These are phyloP conservation scores for Corythornis leucogaster DNA, from an alignment of 2,797 vertebrate genomes.

Conservation along the genomic window DNA sequence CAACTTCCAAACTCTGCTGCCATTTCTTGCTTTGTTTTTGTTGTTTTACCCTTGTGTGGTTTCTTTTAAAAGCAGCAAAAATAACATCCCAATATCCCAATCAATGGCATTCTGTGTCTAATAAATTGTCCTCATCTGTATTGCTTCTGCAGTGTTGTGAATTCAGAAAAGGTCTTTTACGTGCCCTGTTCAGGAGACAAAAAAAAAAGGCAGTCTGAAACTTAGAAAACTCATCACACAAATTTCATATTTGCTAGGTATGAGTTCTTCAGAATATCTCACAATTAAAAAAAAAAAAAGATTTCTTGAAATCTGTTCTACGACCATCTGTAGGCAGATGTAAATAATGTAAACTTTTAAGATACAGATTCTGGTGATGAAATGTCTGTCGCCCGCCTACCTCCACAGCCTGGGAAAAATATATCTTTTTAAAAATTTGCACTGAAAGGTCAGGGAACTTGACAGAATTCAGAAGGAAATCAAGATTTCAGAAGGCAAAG, in stretches of 20 bases:
- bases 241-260: not conserved
- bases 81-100: not conserved
- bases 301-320: not conserved
- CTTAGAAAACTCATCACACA: not conserved
- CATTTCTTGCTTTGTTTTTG: not conserved
- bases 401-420: not conserved
- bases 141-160: not conserved
- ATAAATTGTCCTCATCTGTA: not conserved
- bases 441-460: slow-evolving; percentile 17
- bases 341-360: slow-evolving; percentile 24
- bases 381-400: slow-evolving; percentile 37
- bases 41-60: not conserved
- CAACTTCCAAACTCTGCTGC: not conserved
- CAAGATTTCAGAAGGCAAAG: not conserved
- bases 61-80: slow-evolving; percentile 9
- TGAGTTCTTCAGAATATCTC: not conserved
- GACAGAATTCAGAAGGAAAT: not conserved
- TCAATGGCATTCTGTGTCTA: not conserved
- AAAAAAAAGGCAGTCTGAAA: not conserved
- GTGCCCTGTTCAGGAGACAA: not conserved
- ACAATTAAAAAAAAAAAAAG: not conserved
- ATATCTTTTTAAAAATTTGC: not conserved
- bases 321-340: not conserved
- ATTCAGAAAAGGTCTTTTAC: not conserved
- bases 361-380: slow-evolving; percentile 6